These are phyloP conservation scores for Rhynchotus rufescens DNA, from an alignment of 2,797 vertebrate species.

Conservation along the genomic window DNA sequence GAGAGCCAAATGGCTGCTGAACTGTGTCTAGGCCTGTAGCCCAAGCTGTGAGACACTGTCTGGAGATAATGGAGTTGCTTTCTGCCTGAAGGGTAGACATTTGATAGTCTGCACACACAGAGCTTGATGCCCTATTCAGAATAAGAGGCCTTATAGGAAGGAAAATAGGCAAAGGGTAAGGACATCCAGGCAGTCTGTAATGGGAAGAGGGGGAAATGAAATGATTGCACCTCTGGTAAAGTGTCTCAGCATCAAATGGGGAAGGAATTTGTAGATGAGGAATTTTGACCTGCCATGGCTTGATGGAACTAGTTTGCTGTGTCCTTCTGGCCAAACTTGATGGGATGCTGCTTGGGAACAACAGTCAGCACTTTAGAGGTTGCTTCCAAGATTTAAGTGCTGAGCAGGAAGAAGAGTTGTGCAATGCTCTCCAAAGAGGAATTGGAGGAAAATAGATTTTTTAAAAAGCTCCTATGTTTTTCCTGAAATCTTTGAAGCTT, in stretches of 20 bases:
- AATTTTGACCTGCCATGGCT: background rate
- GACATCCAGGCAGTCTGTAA: background rate
- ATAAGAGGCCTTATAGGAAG: background rate
- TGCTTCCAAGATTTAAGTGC: background rate
- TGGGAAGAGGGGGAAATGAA: background rate
- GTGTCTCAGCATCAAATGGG: background rate
- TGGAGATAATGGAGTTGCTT: background rate
- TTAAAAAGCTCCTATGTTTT: background rate
- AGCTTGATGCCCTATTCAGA: background rate
- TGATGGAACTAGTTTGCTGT: background rate
- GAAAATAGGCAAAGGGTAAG: background rate
- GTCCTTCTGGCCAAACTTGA: background rate
- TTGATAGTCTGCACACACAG: background rate
- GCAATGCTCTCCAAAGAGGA: background rate
- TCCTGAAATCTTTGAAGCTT: background rate
- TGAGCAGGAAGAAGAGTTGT: background rate
- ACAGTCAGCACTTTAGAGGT: background rate
- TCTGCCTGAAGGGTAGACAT: background rate
- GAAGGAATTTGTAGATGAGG: background rate
- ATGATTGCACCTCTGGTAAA: background rate
- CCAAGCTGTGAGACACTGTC: background rate
- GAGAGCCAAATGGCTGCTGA: background rate
- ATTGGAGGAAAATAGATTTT: background rate
- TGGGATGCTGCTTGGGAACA: slow-evolving; percentile 10
- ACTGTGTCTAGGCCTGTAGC: background rate